Base-by-base conservation (phyloP, 2,888 invertebrate genomes). In the Germaria angustata region DNA sequence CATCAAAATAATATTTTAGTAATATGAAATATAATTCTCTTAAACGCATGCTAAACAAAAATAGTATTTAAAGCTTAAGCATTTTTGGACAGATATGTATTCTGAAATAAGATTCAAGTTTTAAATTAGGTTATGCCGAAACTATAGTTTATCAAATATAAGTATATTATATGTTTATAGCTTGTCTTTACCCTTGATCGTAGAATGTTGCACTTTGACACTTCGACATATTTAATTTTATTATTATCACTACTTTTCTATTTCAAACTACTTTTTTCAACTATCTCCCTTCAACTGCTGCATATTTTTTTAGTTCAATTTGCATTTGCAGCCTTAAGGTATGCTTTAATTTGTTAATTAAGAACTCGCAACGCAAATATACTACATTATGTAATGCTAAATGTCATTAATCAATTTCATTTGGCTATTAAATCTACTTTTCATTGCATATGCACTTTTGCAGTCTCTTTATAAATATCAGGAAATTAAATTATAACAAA, bases 301-400 rank as follows among this genome's bases (percentile, higher is more conserved):
- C 15, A 15, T 7, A 24, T n/a, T 13, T 20, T 24, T 13, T 44
- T 46, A 22, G 11, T 17, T 34, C 6, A 34, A 34, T 6, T 28
- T 11, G 7, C 11, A n/a, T 49, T 51, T 24, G 15, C 5, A n/a
- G n/a, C 57, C 44, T 11, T 17, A 24, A 57, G 20, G 34, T 57
- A 71, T 57, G 71, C 57, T 22, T 15, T 46, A 46, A 34, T 22
- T 57, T 57, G 2, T 22, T 57, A 59, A 71, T 59, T 44, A 34
- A 36, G 49, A 24, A 0, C 6, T 32, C 24, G n/a, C n/a, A n/a
- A 1, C 24, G 2, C 2, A 34, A 15, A 4, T 57, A 71, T 32
- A 44, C 44, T 44, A 32, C 11, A 28, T 34, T 34, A 44, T n/a
- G 9, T 41, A 28, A 15, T 53, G 7, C 8, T 13, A 17, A n/a